These are phyloP conservation scores for Dynastes hyllus DNA, from an alignment of 2,888 invertebrate genomes.

Conservation along the genomic window DNA sequence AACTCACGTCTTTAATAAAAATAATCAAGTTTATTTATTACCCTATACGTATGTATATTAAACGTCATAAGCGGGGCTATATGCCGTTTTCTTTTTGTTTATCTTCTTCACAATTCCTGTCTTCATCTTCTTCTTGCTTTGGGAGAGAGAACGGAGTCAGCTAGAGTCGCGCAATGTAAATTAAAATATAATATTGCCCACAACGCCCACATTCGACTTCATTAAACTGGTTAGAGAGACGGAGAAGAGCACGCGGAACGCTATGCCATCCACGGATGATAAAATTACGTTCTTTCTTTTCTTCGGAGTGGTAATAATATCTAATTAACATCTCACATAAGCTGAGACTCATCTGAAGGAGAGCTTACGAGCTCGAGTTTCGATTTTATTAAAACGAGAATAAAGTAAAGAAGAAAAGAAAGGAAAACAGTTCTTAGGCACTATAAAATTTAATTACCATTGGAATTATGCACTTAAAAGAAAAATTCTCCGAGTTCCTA, in stretches of 20 bases:
- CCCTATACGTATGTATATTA: constrained; percentile 32
- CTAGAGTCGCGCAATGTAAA: constrained; percentile 25
- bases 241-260: not conserved
- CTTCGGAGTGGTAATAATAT: constrained; percentile 2
- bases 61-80: constrained; percentile 1
- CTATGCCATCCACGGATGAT: not conserved
- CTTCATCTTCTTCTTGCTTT: not conserved
- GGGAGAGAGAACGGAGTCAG: not conserved
- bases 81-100: not conserved
- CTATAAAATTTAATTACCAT: not conserved
- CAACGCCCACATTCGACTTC: constrained; percentile 27
- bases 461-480: not conserved
- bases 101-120: not conserved
- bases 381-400: constrained; percentile 6
- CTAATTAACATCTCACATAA: constrained; percentile 9
- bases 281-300: constrained; percentile 2
- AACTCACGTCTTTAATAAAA: constrained; percentile 24
- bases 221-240: constrained; percentile 21
- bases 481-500: too few species aligned
- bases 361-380: not conserved
- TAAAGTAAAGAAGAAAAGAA: too few species aligned
- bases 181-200: constrained; percentile 27
- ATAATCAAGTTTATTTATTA: constrained; percentile 32
- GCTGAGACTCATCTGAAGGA: too few species aligned
- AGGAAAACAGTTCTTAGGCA: not conserved